These are phyloP conservation scores for Phymatocera aterrima DNA, from an alignment of 2,888 invertebrate genomes.

Conservation along the genomic window DNA sequence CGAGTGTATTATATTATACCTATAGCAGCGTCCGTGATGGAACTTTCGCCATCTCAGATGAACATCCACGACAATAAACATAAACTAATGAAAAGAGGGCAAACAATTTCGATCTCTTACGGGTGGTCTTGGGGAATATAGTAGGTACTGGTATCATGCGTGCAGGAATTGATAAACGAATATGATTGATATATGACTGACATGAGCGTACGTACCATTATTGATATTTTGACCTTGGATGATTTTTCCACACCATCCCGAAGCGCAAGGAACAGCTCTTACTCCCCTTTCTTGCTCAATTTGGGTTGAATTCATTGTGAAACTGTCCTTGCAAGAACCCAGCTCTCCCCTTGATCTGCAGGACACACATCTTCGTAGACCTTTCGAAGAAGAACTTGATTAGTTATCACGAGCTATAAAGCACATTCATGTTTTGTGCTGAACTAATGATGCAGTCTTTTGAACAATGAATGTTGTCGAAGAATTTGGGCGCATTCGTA, in stretches of 20 bases:
- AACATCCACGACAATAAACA: not conserved
- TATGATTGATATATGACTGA: no score
- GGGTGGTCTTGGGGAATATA: no score
- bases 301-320: conserved; percentile 86
- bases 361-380: conserved; percentile 86
- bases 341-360: conserved; percentile 92
- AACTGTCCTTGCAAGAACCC: conserved; percentile 93
- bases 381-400: conserved; percentile 73
- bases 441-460: no score
- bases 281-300: conserved; percentile 84
- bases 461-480: no score
- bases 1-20: conserved; percentile 7
- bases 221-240: conserved; percentile 88
- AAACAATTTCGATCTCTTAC: not conserved
- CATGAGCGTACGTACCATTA: conserved; percentile 82
- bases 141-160: not conserved
- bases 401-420: not conserved
- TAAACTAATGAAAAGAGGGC: not conserved
- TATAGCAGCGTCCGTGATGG: not conserved
- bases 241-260: conserved; percentile 95
- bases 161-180: not conserved
- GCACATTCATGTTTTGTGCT: not conserved
- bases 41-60: not conserved
- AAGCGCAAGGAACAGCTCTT: conserved; percentile 87
- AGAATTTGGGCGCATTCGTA: no score